phyloP scores from a whole-genome alignment of 2,113 vertebrate species.

The Pycnonotus jocosus region DNA sequence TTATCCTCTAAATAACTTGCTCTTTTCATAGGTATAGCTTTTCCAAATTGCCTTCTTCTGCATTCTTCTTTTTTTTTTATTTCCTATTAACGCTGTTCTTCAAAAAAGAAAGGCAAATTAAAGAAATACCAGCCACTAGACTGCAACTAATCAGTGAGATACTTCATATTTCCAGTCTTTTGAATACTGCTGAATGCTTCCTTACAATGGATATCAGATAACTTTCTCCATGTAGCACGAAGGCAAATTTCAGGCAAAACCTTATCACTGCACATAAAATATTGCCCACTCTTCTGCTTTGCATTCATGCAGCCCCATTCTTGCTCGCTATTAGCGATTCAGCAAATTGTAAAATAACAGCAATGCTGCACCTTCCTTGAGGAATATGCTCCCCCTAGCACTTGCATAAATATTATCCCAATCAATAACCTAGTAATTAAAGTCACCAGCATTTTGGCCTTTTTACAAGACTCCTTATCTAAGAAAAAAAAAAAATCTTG shows the following conservation, averaged over 20 bases:
- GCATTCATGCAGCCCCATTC: background rate
- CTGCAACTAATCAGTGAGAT: background rate
- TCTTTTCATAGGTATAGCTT: background rate
- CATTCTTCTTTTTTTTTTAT: background rate
- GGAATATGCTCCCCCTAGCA: background rate
- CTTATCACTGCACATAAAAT: background rate
- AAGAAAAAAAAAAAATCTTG: background rate
- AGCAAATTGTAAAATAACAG: conserved; percentile 22
- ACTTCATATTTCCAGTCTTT: background rate
- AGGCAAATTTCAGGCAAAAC: background rate
- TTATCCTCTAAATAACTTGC: conserved; percentile 5
- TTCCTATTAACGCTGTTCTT: background rate
- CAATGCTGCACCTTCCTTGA: background rate
- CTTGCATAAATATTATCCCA: conserved; percentile 48
- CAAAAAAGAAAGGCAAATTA: conserved; percentile 3
- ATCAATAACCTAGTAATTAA: conserved; percentile 58
- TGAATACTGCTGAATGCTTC: background rate
- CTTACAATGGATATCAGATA: background rate
- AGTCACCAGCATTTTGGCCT: background rate
- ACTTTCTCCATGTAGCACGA: background rate
- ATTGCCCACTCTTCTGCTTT: background rate
- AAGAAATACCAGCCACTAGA: background rate
- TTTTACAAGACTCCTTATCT: conserved; percentile 2
- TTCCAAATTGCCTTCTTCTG: background rate
- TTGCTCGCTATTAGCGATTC: background rate